Evolutionary conservation across 2,113 vertebrate species (phyloP).

Genomic region (Cephalopholis sonnerati): DNA sequence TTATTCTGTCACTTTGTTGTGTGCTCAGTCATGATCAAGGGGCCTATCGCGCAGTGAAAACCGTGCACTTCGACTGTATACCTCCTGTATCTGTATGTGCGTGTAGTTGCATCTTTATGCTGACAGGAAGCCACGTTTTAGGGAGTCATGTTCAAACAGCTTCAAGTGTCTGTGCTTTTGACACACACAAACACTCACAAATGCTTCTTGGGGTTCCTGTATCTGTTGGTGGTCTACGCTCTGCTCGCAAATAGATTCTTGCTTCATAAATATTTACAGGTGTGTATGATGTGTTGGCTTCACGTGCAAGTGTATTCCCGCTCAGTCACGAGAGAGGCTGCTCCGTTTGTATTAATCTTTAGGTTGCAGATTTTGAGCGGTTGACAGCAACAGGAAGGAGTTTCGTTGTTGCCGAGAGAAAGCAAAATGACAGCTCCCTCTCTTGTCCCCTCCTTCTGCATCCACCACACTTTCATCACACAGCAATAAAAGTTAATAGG

Average conservation of each 20-base stretch:
- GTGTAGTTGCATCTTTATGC: slow-evolving; percentile 20
- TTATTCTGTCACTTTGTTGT: slow-evolving; percentile 70
- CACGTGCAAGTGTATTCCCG: slow-evolving; percentile 13
- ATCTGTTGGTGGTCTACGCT: slow-evolving; percentile 68
- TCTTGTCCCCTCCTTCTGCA: slow-evolving; percentile 28
- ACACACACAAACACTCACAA: slow-evolving; percentile 18
- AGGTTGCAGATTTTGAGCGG: slow-evolving; percentile 11
- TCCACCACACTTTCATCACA: slow-evolving; percentile 66
- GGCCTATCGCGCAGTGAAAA: slow-evolving; percentile 17
- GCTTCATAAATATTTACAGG: slow-evolving; percentile 73
- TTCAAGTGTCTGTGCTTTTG: slow-evolving; percentile 14
- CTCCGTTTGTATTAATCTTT: slow-evolving; percentile 24
- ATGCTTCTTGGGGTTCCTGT: slow-evolving; percentile 11
- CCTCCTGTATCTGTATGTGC: slow-evolving; percentile 19
- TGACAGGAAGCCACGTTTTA: slow-evolving; percentile 32
- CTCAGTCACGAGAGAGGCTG: slow-evolving; percentile 12
- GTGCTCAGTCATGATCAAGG: slow-evolving; percentile 57
- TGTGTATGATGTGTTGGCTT: slow-evolving; percentile 32
- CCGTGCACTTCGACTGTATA: slow-evolving; percentile 8
- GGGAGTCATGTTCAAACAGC: slow-evolving; percentile 34
- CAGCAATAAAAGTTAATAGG: slow-evolving; percentile 72
- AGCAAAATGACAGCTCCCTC: slow-evolving; percentile 37
- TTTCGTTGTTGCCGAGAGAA: slow-evolving; percentile 24
- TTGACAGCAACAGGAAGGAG: slow-evolving; percentile 24
- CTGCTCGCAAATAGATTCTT: slow-evolving; percentile 20